Percentiles rank a stretch among this genome's conserved stretches.
phyloP scores from a whole-genome alignment of 2,888 invertebrate species.

The Drosophila algonquin region DNA sequence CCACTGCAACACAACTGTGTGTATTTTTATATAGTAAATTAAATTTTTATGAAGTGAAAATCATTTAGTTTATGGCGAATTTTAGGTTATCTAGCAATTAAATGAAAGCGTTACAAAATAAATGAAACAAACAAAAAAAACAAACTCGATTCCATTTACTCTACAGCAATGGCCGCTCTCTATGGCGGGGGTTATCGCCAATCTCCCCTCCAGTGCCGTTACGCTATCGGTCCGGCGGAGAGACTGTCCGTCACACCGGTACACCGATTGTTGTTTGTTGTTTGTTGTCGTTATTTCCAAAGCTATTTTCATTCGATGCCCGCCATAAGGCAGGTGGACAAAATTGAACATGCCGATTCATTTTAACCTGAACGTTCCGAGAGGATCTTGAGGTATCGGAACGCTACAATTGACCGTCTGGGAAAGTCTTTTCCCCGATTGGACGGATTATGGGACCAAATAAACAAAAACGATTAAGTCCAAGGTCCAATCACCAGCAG shows the following conservation, averaged over 20 bases:
- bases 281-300: not conserved
- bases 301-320: not conserved
- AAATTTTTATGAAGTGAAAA: conserved; percentile 52
- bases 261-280: not conserved
- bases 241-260: not conserved
- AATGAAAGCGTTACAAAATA: conserved; percentile 66
- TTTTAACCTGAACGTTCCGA: not conserved
- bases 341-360: no score
- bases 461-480: no score
- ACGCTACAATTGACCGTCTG: no score
- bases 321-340: not conserved
- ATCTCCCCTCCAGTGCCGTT: conserved; percentile 3
- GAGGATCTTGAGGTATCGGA: not conserved
- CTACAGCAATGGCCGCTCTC: conserved; percentile 3
- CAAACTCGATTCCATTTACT: not conserved
- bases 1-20: conserved; percentile 66
- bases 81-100: conserved; percentile 66
- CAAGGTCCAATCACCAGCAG: no score
- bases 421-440: no score
- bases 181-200: conserved; percentile 21
- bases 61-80: conserved; percentile 66
- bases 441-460: no score
- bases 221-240: no score
- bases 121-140: conserved; percentile 37
- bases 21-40: conserved; percentile 70